A percentile compares a stretch with the other conserved stretches of the same genome.
Conservation (phyloP, 2,113 vertebrate species). For the Nycticorax nycticorax region DNA sequence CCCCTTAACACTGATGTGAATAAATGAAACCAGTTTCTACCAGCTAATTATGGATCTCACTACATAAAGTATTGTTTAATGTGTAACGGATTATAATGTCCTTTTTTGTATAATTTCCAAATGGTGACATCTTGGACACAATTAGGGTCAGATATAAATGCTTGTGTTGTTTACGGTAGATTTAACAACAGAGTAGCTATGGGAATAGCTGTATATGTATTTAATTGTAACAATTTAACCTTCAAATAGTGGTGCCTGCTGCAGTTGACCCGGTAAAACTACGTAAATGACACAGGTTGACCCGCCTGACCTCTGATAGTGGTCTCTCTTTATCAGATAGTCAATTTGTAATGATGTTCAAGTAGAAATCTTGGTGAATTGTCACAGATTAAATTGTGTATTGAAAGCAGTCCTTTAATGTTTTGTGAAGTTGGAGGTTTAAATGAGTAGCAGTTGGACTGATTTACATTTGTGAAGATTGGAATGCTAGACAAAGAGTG, state of each 20-base stretch:
- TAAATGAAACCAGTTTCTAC: conserved; percentile 64
- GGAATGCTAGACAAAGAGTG: conserved; percentile 82
- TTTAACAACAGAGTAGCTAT: conserved; percentile 74
- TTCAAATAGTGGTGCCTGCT: conserved; percentile 77
- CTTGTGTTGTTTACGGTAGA: conserved; percentile 71
- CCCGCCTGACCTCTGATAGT: conserved; percentile 72
- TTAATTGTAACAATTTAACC: conserved; percentile 87
- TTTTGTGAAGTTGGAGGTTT: conserved; percentile 83
- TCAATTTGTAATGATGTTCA: conserved; percentile 80
- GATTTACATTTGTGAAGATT: conserved; percentile 83
- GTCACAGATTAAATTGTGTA: conserved; percentile 82
- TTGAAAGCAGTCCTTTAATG: conserved; percentile 81
- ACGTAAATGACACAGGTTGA: conserved; percentile 80
- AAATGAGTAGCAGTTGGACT: conserved; percentile 78
- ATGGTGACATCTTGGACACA: conserved; percentile 68
- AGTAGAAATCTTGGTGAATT: conserved; percentile 79
- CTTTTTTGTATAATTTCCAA: conserved; percentile 70
- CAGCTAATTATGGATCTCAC: conserved; percentile 71
- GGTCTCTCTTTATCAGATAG: conserved; percentile 82
- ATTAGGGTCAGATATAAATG: conserved; percentile 78
- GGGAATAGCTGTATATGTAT: conserved; percentile 78
- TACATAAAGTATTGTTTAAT: conserved; percentile 60
- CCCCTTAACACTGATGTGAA: conserved; percentile 64
- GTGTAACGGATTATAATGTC: conserved; percentile 63
- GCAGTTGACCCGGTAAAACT: conserved; percentile 77